Evolutionary conservation across 23 tunicate genomes (phyloP).

Genomic region (Styela plicata): DNA sequence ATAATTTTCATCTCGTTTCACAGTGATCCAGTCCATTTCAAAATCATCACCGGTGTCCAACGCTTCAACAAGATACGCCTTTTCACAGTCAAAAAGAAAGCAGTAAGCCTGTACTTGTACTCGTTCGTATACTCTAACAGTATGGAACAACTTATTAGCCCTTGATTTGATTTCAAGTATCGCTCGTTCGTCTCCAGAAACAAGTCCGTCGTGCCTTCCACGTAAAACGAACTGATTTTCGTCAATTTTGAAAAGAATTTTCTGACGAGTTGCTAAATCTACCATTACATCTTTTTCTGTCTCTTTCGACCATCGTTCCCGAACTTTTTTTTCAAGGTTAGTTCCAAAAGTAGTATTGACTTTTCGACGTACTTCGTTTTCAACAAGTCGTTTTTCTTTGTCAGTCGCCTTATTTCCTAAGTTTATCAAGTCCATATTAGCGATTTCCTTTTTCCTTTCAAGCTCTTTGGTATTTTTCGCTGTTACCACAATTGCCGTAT

Average conservation of each 20-base stretch:
- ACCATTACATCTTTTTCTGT: neutral
- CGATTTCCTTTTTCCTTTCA: neutral
- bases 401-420: neutral
- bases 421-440: neutral
- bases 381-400: neutral
- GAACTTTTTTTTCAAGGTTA: neutral
- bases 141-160: neutral
- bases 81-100: neutral
- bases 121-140: neutral
- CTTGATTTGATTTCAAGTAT: neutral
- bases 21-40: neutral
- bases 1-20: neutral
- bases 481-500: neutral
- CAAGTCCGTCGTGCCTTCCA: neutral
- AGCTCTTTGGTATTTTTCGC: neutral
- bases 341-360: neutral
- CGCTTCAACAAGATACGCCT: neutral
- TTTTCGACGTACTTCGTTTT: neutral
- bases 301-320: neutral
- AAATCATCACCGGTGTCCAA: neutral
- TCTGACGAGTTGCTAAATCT: neutral
- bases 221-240: neutral
- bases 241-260: neutral
- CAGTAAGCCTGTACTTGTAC: neutral
- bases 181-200: neutral